Evolutionary conservation across 2,113 vertebrate genomes (phyloP).

Genomic region (Carassius carassius): DNA sequence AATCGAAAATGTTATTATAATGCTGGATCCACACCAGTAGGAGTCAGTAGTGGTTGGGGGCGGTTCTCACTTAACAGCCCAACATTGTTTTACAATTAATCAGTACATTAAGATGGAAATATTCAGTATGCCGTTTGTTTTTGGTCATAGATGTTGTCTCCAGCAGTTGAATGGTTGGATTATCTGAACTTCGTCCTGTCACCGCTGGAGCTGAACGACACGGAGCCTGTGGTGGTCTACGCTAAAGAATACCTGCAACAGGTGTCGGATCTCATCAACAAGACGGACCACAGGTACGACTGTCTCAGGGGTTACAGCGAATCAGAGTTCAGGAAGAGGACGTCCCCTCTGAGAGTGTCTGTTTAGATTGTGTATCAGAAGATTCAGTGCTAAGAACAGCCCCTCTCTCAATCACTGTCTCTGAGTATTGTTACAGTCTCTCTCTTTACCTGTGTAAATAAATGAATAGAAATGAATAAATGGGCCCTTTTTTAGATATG

Average conservation of each 20-base stretch:
- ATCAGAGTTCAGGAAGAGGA: slow-evolving; percentile 5
- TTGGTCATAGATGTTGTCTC: slow-evolving; percentile 75
- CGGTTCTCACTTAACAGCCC: background rate
- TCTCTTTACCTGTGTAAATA: background rate
- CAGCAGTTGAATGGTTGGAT: slow-evolving; percentile 91
- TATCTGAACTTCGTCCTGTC: slow-evolving; percentile 86
- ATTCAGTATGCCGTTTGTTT: background rate
- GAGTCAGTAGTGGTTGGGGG: background rate
- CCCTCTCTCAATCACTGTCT: background rate
- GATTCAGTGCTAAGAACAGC: slow-evolving; percentile 1
- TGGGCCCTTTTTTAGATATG: background rate
- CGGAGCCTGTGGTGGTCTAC: slow-evolving; percentile 89
- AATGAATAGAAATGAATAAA: background rate
- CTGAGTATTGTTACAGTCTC: no score
- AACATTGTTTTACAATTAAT: no score
- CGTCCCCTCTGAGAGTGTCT: background rate
- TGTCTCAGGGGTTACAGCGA: background rate
- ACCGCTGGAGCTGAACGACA: slow-evolving; percentile 86
- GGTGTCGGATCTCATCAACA: slow-evolving; percentile 92
- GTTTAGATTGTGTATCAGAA: slow-evolving; percentile 1
- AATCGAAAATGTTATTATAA: background rate
- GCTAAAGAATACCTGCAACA: slow-evolving; percentile 89
- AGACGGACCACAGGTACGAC: slow-evolving; percentile 82
- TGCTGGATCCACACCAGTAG: background rate
- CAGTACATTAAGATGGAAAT: no score